A percentile compares a stretch with the other conserved stretches of the same genome.
Conservation (phyloP, 2,797 vertebrate genomes). For the Phyllotis vaccarum region DNA sequence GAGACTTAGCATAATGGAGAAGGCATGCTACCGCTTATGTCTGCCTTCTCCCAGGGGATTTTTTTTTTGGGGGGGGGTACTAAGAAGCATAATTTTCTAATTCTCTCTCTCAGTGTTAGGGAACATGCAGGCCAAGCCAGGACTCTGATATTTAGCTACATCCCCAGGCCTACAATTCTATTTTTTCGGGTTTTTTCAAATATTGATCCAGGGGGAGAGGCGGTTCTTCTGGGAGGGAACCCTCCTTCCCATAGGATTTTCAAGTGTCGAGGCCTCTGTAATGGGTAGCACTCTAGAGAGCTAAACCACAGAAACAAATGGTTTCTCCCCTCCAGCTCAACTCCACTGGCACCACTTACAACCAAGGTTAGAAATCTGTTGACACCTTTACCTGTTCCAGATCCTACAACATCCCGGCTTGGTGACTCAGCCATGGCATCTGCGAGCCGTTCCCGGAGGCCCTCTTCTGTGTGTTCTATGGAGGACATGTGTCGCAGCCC, state of each 20-base stretch:
- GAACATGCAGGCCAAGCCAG: neutral
- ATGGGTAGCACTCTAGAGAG: neutral
- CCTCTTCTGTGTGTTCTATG: conserved; percentile 94
- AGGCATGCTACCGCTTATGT: neutral
- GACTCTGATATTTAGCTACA: neutral
- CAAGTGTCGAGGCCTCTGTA: neutral
- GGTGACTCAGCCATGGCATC: conserved; percentile 99
- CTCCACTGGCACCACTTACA: neutral
- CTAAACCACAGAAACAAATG: neutral
- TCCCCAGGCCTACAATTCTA: neutral
- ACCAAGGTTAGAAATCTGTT: neutral
- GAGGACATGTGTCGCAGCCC: conserved; percentile 95
- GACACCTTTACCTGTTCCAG: conserved; percentile 94
- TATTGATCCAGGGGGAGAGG: neutral
- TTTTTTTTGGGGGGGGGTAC: too few relatives aligned
- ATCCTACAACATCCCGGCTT: conserved; percentile 95
- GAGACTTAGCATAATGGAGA: neutral
- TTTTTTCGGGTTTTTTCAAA: neutral
- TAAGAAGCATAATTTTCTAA: too few relatives aligned
- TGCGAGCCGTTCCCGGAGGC: conserved; percentile 96
- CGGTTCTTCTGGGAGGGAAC: neutral
- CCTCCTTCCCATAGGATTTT: neutral
- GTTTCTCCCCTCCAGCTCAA: neutral
- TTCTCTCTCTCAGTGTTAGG: neutral
- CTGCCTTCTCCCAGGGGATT: neutral